Evolutionary conservation across 2,888 invertebrate genomes (phyloP).

Genomic region (Tachina lurida): DNA sequence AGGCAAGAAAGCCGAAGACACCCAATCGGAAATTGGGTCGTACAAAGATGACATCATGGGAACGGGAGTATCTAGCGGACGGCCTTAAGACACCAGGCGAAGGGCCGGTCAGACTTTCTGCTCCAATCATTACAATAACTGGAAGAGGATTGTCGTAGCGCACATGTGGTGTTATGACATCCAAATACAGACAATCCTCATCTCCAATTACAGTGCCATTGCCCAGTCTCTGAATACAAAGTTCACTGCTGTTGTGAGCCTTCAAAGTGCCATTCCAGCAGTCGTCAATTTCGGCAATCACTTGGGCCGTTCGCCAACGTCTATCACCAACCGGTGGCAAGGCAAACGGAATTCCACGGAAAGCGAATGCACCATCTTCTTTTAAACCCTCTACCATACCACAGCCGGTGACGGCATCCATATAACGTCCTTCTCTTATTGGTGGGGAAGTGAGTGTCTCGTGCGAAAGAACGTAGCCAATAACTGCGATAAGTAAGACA

Average conservation of each 20-base stretch:
- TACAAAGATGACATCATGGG: slow-evolving; percentile 92
- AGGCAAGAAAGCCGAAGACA: slow-evolving; percentile 91
- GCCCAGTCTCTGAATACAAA: slow-evolving; percentile 88
- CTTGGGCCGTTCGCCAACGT: slow-evolving; percentile 88
- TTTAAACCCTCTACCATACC: slow-evolving; percentile 91
- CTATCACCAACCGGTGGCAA: slow-evolving; percentile 87
- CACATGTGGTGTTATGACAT: slow-evolving; percentile 92
- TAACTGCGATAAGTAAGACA: slow-evolving; percentile 86
- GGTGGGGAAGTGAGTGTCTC: slow-evolving; percentile 85
- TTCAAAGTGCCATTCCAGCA: slow-evolving; percentile 91
- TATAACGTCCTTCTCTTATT: slow-evolving; percentile 88
- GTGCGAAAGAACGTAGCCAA: slow-evolving; percentile 86
- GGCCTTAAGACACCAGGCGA: slow-evolving; percentile 89
- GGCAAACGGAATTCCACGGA: slow-evolving; percentile 92
- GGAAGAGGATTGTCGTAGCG: slow-evolving; percentile 91
- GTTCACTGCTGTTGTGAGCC: slow-evolving; percentile 87
- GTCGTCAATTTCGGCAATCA: slow-evolving; percentile 86
- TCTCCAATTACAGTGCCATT: slow-evolving; percentile 87
- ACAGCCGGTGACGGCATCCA: slow-evolving; percentile 89
- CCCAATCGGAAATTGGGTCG: slow-evolving; percentile 93
- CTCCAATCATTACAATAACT: slow-evolving; percentile 92
- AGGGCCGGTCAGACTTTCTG: slow-evolving; percentile 90
- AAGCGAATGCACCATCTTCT: slow-evolving; percentile 91
- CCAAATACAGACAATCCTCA: slow-evolving; percentile 93
- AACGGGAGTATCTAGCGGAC: slow-evolving; percentile 89